Evolutionary conservation across 2,797 vertebrate species (phyloP).

Genomic region (Anguilla anguilla): DNA sequence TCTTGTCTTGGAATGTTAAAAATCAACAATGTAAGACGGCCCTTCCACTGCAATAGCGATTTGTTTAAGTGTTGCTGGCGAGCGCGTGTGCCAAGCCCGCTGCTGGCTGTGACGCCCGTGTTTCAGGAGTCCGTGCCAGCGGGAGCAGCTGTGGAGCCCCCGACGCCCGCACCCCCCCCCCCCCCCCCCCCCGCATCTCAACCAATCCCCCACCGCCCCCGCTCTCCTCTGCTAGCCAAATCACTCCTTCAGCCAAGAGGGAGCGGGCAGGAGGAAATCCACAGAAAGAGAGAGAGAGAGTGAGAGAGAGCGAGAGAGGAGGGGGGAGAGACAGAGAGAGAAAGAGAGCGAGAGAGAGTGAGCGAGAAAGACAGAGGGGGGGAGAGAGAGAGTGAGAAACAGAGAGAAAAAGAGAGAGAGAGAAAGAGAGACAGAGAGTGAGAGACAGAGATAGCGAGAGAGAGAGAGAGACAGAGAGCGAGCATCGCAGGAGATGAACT

Average conservation of each 20-base stretch:
- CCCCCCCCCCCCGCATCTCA: slow-evolving; percentile 41
- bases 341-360: no score
- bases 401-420: no score
- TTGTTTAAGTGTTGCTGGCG: slow-evolving; percentile 71
- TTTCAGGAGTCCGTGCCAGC: slow-evolving; percentile 71
- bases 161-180: slow-evolving; percentile 58
- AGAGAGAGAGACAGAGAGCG: slow-evolving; percentile 29
- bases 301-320: slow-evolving; percentile 27
- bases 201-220: slow-evolving; percentile 55
- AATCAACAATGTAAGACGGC: slow-evolving; percentile 54
- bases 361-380: no score
- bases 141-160: slow-evolving; percentile 77
- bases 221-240: slow-evolving; percentile 66
- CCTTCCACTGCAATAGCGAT: slow-evolving; percentile 57
- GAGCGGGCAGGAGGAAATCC: slow-evolving; percentile 59
- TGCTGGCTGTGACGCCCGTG: slow-evolving; percentile 67
- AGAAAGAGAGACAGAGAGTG: no score
- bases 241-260: slow-evolving; percentile 66
- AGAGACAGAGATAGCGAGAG: no score
- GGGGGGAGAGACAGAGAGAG: no score
- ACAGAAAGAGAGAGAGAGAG: slow-evolving; percentile 40
- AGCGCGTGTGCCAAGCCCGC: slow-evolving; percentile 66
- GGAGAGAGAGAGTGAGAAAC: no score
- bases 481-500: slow-evolving; percentile 71
- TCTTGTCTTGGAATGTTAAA: slow-evolving; percentile 45